Evolutionary conservation across 30 jellyfish, hydroid and myxozoan genomes (phyloP), one percentile per base, ranked within the genome.

Genomic region (Aurelia aurita): DNA sequence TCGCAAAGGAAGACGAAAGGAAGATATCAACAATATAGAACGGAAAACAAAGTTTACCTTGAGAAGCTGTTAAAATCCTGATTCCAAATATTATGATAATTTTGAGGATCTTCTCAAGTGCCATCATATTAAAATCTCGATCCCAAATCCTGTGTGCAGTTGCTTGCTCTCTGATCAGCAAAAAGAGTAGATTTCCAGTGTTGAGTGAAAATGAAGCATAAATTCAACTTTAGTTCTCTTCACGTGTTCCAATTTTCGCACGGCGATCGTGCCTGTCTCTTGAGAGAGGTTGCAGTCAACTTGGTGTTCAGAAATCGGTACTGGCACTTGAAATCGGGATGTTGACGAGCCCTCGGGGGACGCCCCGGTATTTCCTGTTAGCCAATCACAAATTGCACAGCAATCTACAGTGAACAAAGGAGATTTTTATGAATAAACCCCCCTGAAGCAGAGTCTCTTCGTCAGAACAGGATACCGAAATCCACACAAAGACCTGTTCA

Each of bases 301-400:
- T 39, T 39, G 51, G 51, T 39, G 16, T 67, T 29, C 53, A 8
- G 9, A n/a, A 39, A 67, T 23, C 26, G 58, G n/a, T 34, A 23
- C 79, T 67, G 62, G 68, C 88, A 77, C 88, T 77, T 77, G 79
- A 27, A 53, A 58, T 77, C 88, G 79, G 70, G 80, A 60, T 83
- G 93, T 71, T 49, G 85, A 57, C 80, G 81, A 83, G 47, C 84
- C 93, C 93, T 83, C 74, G 60, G 93, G 93, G 93, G 93, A 83
- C 87, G 87, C 80, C 93, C 93, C 85, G 93, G 93, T 54, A 83
- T 83, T 83, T 81, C 84, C 82, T 83, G 79, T 57, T 23, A 83
- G 79, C 93, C 93, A 83, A 83, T 83, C 93, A 72, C 65, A 53
- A 46, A 34, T 32, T 44, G 23, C 58, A 60, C 26, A 18, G 74